Evolutionary conservation across 2,888 invertebrate genomes (phyloP).

Genomic region (Cerastis rubricosa): DNA sequence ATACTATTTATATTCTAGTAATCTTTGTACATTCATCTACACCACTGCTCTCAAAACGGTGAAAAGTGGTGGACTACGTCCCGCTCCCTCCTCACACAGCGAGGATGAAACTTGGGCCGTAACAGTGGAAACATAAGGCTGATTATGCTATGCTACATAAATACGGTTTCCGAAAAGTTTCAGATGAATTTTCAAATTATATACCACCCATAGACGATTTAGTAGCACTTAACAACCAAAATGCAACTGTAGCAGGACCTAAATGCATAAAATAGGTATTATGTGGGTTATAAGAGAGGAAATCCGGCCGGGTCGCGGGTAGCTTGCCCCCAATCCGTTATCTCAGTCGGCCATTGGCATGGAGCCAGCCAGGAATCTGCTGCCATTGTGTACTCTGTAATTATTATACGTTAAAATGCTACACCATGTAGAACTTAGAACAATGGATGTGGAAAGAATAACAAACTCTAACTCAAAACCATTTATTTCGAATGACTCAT

Average conservation of each 20-base stretch:
- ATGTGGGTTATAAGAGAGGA: constrained; percentile 60
- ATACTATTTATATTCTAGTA: too few species aligned
- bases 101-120: not conserved
- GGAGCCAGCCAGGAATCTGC: constrained; percentile 59
- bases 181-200: not conserved
- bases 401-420: constrained; percentile 47
- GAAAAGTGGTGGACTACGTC: not conserved
- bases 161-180: not conserved
- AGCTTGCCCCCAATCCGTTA: constrained; percentile 74
- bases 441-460: constrained; percentile 28
- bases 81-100: not conserved
- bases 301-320: constrained; percentile 55
- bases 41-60: not conserved
- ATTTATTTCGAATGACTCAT: not conserved
- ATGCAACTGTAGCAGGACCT: constrained; percentile 35
- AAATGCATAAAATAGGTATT: constrained; percentile 58
- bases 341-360: constrained; percentile 72
- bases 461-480: not conserved
- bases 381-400: constrained; percentile 43
- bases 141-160: not conserved
- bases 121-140: not conserved
- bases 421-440: constrained; percentile 41
- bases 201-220: not conserved
- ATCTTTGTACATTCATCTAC: not conserved
- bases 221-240: constrained; percentile 23